These are phyloP conservation scores for Mylabris sibirica DNA, from an alignment of 2,888 invertebrate species.

Conservation along the genomic window DNA sequence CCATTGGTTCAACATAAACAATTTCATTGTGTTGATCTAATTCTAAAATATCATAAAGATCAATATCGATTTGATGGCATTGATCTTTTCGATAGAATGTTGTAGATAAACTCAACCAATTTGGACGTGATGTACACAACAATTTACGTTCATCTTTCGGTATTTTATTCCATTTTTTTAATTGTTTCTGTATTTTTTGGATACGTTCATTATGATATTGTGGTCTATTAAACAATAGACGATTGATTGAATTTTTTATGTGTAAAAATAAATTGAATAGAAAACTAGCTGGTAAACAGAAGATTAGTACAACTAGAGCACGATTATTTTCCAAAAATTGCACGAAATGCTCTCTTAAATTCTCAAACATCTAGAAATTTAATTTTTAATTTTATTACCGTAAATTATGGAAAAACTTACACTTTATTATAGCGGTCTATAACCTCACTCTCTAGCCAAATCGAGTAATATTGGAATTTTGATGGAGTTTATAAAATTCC, in stretches of 20 bases:
- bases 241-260: slow-evolving; percentile 58
- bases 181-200: slow-evolving; percentile 63
- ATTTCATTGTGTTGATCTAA: slow-evolving; percentile 67
- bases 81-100: slow-evolving; percentile 72
- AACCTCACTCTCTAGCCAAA: slow-evolving; percentile 17
- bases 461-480: neutral
- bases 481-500: neutral
- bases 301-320: slow-evolving; percentile 69
- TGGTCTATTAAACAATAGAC: slow-evolving; percentile 57
- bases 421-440: neutral
- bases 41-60: slow-evolving; percentile 69
- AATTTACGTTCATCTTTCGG: slow-evolving; percentile 63
- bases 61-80: slow-evolving; percentile 70
- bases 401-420: neutral
- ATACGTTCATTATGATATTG: slow-evolving; percentile 62
- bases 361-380: slow-evolving; percentile 21
- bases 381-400: slow-evolving; percentile 46
- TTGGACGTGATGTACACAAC: slow-evolving; percentile 72
- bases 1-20: slow-evolving; percentile 73
- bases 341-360: slow-evolving; percentile 50
- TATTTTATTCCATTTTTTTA: slow-evolving; percentile 65
- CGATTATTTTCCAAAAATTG: slow-evolving; percentile 69
- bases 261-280: slow-evolving; percentile 65
- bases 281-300: slow-evolving; percentile 74
- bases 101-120: slow-evolving; percentile 74